Evolutionary conservation across 2,113 vertebrate genomes (phyloP), one percentile per base, ranked within the genome.

Genomic region (Eubucco bourcierii): DNA sequence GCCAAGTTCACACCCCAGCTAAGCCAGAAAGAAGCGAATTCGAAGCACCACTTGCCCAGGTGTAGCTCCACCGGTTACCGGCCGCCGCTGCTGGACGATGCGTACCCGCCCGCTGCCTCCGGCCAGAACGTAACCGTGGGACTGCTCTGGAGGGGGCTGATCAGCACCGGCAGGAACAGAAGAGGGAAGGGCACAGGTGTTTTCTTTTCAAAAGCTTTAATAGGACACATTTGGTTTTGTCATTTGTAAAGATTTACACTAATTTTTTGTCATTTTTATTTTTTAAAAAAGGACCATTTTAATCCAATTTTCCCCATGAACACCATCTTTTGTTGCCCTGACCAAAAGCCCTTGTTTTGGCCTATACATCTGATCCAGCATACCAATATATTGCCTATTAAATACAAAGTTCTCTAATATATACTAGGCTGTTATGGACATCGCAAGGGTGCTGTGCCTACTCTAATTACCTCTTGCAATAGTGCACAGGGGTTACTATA

Each of bases 391-490:
- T 95, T 96, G 94, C 65, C 95, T 96, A 95, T 96, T 96, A 97
- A 96, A 97, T 97, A 97, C 97, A 97, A 97, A 97, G 91, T 88
- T 96, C 93, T 96, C 90, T 95, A 90, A 93, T 95, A 97, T 95
- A 95, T 94, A 91, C 95, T 97, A 95, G 90, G 78, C 93, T 95
- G 95, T 95, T 96, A 97, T 88, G 47, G 95, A 97, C 96, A 88
- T 96, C 95, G 96, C 93, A 95, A 95, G 95, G 91, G 94, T 96
- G 95, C 92, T 68, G 94, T 88, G 87, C 93, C 96, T 97, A 96
- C 70, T 95, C 95, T 97, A 96, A 88, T 96, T 90, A 95, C 94
- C 88, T 95, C 12, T 90, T 95, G 95, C 93, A 85, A 96, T 93
- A 94, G 92, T 92, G 88, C 96, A 96, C 91, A 89, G 83, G 96